phyloP scores from a whole-genome alignment of 2,797 vertebrate genomes.

The Falco biarmicus region DNA sequence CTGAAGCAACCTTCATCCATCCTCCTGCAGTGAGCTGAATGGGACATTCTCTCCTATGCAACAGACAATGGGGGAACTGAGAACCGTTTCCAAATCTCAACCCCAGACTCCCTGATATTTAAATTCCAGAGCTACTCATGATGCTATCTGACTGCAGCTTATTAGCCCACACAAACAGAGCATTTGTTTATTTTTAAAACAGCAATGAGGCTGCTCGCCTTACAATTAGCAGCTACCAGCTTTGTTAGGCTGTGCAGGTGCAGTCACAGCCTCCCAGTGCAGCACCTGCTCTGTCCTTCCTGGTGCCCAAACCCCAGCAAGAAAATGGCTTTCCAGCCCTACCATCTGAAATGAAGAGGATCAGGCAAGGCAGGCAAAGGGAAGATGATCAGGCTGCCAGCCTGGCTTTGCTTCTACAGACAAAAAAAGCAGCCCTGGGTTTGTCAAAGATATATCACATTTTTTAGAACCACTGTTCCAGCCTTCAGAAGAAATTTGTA shows the following conservation, averaged over 20 bases:
- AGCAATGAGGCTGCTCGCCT: neutral
- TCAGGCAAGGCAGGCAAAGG: neutral
- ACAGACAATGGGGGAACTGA: accelerated
- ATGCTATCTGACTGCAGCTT: neutral
- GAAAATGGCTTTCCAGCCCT: neutral
- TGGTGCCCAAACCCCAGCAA: neutral
- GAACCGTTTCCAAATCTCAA: neutral
- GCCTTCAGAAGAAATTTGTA: neutral
- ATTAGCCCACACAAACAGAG: neutral
- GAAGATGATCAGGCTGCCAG: neutral
- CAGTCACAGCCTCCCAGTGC: neutral
- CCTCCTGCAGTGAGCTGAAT: accelerated
- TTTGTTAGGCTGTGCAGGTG: neutral
- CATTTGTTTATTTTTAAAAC: neutral
- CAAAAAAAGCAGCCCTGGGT: neutral
- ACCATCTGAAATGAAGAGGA: neutral
- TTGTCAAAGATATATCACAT: neutral
- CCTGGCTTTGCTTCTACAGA: neutral
- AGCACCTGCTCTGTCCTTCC: neutral
- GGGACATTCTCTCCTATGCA: accelerated
- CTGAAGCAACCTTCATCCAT: neutral
- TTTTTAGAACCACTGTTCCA: neutral
- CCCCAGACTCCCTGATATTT: neutral
- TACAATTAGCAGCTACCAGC: neutral
- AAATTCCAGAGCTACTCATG: accelerated